Percentiles rank a stretch among this genome's conserved stretches.
Evolutionary conservation across 2,797 vertebrate species (phyloP).

Genomic region (Anabas testudineus): DNA sequence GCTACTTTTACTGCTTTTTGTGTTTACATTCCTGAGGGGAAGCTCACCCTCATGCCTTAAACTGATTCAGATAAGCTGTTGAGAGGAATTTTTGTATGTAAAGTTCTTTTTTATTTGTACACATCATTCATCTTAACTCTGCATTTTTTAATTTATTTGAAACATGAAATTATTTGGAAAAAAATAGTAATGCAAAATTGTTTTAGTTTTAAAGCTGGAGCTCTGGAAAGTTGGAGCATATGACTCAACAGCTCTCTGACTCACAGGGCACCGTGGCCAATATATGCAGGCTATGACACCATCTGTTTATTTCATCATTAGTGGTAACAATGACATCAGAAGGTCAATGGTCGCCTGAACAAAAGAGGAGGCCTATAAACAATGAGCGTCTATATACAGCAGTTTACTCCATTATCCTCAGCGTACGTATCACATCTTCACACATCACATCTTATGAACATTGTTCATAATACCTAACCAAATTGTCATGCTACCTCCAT

Average conservation of each 20-base stretch:
- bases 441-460: constrained; percentile 31
- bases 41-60: neutral
- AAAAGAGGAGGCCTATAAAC: neutral
- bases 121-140: neutral
- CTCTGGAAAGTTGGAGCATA: constrained; percentile 20
- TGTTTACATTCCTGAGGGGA: neutral
- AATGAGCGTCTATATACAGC: neutral
- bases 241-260: constrained; percentile 46
- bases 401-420: constrained; percentile 12
- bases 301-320: constrained; percentile 70
- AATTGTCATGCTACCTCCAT: constrained; percentile 28
- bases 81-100: neutral
- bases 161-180: too few species aligned
- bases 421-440: constrained; percentile 28
- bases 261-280: constrained; percentile 39
- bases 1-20: too few species aligned
- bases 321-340: constrained; percentile 41
- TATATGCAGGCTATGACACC: constrained; percentile 50
- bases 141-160: too few species aligned
- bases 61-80: neutral
- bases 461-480: constrained; percentile 25
- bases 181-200: too few species aligned
- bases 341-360: constrained; percentile 36
- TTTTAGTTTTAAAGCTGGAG: constrained; percentile 17
- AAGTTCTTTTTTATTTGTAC: too few species aligned